These are phyloP conservation scores for Cynocephalus volans DNA, from an alignment of 2,113 vertebrate genomes.

Conservation along the genomic window DNA sequence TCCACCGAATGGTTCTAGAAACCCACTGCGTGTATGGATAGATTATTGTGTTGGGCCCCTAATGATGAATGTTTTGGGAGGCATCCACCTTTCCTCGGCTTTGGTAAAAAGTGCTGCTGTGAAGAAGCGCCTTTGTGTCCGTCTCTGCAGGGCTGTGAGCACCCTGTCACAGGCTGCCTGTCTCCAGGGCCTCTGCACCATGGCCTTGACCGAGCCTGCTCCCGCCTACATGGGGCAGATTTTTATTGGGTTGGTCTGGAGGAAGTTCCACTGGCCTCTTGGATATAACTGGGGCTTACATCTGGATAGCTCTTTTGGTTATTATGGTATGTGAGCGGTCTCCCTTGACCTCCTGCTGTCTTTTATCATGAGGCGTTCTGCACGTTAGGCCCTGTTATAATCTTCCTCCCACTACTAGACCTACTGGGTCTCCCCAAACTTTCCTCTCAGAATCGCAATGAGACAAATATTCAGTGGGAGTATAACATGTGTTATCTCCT, in stretches of 20 bases:
- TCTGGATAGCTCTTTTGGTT: background rate
- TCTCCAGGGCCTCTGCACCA: background rate
- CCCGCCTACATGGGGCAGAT: background rate
- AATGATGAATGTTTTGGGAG: fast-evolving
- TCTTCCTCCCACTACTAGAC: background rate
- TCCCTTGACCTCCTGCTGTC: background rate
- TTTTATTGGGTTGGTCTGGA: background rate
- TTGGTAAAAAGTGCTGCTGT: background rate
- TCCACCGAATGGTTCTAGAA: too few species aligned
- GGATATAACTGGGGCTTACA: background rate
- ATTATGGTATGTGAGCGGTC: background rate
- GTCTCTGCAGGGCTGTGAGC: background rate
- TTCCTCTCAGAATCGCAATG: background rate
- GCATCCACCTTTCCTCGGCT: background rate
- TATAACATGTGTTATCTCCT: background rate
- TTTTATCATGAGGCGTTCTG: background rate
- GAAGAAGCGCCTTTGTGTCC: background rate
- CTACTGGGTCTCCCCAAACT: background rate
- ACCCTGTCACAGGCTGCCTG: too few species aligned
- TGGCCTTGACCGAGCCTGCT: background rate
- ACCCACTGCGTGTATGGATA: fast-evolving
- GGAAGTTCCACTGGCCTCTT: background rate
- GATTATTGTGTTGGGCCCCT: background rate
- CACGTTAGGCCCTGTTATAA: background rate
- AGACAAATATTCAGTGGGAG: background rate